Evolutionary conservation across 2,797 vertebrate genomes (phyloP).

Genomic region (Chaetophractus vellerosus): DNA sequence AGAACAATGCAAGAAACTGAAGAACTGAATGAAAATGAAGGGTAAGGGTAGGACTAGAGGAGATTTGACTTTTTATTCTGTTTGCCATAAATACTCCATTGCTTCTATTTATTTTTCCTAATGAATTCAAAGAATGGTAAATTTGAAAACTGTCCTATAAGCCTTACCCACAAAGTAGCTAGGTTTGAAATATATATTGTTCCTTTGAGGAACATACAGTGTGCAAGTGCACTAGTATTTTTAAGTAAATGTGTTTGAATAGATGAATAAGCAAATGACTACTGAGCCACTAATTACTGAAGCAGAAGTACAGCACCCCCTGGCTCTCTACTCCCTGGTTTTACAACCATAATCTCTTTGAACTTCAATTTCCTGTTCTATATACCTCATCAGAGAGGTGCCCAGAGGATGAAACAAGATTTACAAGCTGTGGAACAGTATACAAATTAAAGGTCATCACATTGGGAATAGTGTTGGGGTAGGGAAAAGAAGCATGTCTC

Average conservation of each 20-base stretch:
- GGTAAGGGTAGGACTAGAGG: too few species aligned
- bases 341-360: too few species aligned
- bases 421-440: background rate
- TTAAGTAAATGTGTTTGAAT: background rate
- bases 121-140: background rate
- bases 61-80: too few species aligned
- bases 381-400: background rate
- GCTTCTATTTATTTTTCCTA: background rate
- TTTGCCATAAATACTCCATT: too few species aligned
- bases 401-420: background rate
- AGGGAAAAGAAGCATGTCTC: background rate
- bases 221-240: background rate
- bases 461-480: background rate
- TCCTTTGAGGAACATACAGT: background rate
- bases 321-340: too few species aligned
- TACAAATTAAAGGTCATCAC: background rate
- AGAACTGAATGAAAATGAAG: too few species aligned
- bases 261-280: background rate
- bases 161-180: background rate
- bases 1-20: too few species aligned
- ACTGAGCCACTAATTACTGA: too few species aligned
- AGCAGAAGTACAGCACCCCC: background rate
- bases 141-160: background rate
- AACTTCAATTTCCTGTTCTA: too few species aligned
- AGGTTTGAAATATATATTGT: background rate